phyloP scores from a whole-genome alignment of 1,140 invertebrate genomes.

The Heliconius congener region DNA sequence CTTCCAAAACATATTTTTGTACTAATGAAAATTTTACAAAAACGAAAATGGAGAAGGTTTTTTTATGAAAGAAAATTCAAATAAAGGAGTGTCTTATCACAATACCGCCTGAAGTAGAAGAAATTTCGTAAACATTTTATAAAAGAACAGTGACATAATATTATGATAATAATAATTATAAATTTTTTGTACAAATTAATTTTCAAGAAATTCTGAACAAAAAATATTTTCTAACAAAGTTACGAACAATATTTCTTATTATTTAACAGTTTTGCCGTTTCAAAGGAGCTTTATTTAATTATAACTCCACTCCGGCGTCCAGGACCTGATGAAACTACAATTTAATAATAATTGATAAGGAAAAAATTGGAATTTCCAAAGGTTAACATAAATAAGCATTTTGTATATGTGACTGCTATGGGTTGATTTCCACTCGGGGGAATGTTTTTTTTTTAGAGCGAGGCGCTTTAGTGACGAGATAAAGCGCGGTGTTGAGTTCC shows the following conservation, averaged over 20 bases:
- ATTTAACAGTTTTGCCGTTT: conserved; percentile 12
- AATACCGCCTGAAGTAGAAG: too few species aligned
- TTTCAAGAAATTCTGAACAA: not conserved
- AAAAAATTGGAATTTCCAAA: not conserved
- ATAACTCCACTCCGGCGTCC: not conserved
- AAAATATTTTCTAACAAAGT: not conserved
- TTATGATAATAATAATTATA: not conserved
- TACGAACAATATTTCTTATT: not conserved
- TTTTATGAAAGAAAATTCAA: too few species aligned
- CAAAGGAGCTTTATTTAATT: conserved; percentile 14
- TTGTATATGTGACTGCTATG: too few species aligned
- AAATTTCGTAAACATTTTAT: not conserved
- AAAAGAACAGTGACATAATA: not conserved
- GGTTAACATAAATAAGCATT: not conserved
- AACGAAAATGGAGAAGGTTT: too few species aligned
- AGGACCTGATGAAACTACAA: conserved; percentile 10
- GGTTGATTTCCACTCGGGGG: too few species aligned
- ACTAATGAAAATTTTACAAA: too few species aligned
- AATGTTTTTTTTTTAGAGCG: too few species aligned
- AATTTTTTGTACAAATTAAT: not conserved
- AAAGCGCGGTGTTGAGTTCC: too few species aligned
- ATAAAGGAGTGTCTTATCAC: too few species aligned
- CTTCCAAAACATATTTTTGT: too few species aligned
- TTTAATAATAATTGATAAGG: conserved; percentile 8
- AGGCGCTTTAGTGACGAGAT: too few species aligned